Base-by-base conservation (phyloP, 2,797 vertebrate genomes). In the Crenuchus spilurus region DNA sequence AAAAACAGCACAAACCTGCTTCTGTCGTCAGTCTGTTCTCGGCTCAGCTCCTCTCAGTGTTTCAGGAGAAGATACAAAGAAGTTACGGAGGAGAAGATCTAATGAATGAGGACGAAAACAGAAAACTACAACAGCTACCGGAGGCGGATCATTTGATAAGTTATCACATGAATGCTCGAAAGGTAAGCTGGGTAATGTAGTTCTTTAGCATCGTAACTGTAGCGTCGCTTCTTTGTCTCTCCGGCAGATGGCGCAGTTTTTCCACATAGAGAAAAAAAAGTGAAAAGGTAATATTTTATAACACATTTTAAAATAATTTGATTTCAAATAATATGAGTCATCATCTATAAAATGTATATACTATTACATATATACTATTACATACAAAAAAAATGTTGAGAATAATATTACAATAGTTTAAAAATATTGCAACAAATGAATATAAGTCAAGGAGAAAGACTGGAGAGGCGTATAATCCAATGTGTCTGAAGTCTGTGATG, bases 171-270 rank as follows among this genome's bases (percentile, higher is more conserved):
- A 64, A 44, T 10, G 16, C 24, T 30, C 14, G 24, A 30, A 63
- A 20, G 28, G 49, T 16, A 33, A 39, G 13, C 44, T 54, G 35
- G 54, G 54, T 61, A 68, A 68, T 37, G 33, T 57, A 67, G 54
- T 61, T 41, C 18, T 1, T 7, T n/a, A n/a, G n/a, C 18, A 4
- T 24, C 24, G 16, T 8, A 1, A 30, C n/a, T n/a, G 9, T 7
- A 2, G 26, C 0, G 31, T 16, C 10, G 6, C 3, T 44, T 6
- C 46, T 44, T 10, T 13, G 41, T 55, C 28, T 16, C 14, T 28
- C 58, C 66, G 11, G 26, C 16, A 70, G 73, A 35, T 52, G 73
- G 65, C 46, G 37, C 14, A 1, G 24, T 39, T 30, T 42, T 10
- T 4, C 35, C 4, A 37, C 10, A 37, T 10, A 9, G 48, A 24